Percentiles rank a stretch among this genome's conserved stretches.
Evolutionary conservation across 2,888 invertebrate species (phyloP).

Genomic region (Aelia acuminata): DNA sequence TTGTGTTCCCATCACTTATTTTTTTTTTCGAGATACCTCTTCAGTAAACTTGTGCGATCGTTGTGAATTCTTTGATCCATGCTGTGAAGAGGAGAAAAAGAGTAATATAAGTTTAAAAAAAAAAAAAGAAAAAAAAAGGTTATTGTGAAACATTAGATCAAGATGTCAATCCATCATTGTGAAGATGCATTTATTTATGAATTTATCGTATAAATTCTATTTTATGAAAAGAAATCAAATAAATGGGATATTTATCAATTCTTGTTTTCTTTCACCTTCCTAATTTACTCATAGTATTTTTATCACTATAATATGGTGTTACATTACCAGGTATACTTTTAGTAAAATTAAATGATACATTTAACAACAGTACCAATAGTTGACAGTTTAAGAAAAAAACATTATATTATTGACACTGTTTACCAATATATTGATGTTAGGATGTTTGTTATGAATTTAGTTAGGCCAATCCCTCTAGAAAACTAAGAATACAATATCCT

Average conservation of each 20-base stretch:
- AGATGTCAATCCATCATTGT: slow-evolving; percentile 36
- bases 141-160: neutral
- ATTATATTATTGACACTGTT: too few species aligned
- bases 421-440: too few species aligned
- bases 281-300: neutral
- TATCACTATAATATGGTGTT: neutral
- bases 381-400: too few species aligned
- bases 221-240: slow-evolving; percentile 30
- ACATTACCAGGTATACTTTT: too few species aligned
- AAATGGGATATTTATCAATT: slow-evolving; percentile 32
- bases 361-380: too few species aligned
- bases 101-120: too few species aligned
- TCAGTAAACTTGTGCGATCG: neutral
- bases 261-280: neutral
- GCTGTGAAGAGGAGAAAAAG: too few species aligned
- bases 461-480: too few species aligned
- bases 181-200: slow-evolving; percentile 41
- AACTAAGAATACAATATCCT: too few species aligned
- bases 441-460: too few species aligned
- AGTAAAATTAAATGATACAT: too few species aligned
- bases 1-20: slow-evolving; percentile 35
- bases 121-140: neutral
- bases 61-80: neutral
- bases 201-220: slow-evolving; percentile 5
- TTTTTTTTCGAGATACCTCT: slow-evolving; percentile 30